Conservation (phyloP, 2,797 vertebrate species). For the Hemibagrus guttatus region DNA sequence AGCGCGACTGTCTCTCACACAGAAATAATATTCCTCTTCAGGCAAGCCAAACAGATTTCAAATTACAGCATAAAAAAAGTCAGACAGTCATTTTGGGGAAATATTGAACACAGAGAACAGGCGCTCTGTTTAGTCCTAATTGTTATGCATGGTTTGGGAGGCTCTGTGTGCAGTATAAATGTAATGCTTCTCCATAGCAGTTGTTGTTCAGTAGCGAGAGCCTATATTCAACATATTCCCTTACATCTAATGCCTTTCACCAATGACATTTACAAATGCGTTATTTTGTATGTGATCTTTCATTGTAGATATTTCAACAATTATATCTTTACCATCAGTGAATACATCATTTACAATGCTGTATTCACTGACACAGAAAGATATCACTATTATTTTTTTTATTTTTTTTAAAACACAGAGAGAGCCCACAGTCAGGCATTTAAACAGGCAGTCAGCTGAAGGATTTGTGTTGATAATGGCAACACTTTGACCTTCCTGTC, state of each 20-base stretch:
- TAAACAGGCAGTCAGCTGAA: constrained; percentile 42
- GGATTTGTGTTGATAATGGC: constrained; percentile 49
- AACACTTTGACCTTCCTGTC: constrained; percentile 51
- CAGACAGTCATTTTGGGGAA: constrained; percentile 71
- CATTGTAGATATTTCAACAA: constrained; percentile 1
- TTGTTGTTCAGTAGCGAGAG: constrained; percentile 16
- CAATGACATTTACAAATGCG: constrained; percentile 9
- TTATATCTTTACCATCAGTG: neutral
- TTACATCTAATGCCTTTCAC: constrained; percentile 27
- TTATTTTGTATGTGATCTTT: neutral
- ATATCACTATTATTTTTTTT: constrained; percentile 16
- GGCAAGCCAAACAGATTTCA: constrained; percentile 79
- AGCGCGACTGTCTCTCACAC: constrained; percentile 70
- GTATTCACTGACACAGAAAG: constrained; percentile 1
- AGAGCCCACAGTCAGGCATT: constrained; percentile 23
- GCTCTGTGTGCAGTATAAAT: constrained; percentile 37
- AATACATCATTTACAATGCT: neutral
- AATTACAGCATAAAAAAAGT: constrained; percentile 77
- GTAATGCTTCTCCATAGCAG: constrained; percentile 23
- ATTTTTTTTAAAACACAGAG: neutral
- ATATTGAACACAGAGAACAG: constrained; percentile 68
- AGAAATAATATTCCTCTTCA: constrained; percentile 78
- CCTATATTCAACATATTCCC: constrained; percentile 17
- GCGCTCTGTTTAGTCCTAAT: constrained; percentile 58
- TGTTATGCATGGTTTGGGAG: constrained; percentile 52